Percentiles rank a stretch among this genome's conserved stretches.
phyloP scores from a whole-genome alignment of 2,113 vertebrate species.

The Cyprinus carpio region DNA sequence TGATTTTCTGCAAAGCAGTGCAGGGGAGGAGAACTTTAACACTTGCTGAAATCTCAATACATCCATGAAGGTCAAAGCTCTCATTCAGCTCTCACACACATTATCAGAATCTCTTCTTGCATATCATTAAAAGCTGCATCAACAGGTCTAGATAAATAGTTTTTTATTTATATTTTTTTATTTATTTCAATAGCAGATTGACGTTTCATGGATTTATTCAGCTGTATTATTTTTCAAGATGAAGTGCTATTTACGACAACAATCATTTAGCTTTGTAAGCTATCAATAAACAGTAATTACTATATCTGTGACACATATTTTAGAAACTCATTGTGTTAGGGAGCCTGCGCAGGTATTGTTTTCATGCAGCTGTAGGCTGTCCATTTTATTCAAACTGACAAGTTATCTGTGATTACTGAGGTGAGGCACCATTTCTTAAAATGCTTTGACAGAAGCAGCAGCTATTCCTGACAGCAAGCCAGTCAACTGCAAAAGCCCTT shows the following conservation, averaged over 20 bases:
- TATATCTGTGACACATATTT: background rate
- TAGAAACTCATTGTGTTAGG: background rate
- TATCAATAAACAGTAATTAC: background rate
- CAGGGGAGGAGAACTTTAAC: no score
- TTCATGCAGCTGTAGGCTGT: slow-evolving; percentile 10
- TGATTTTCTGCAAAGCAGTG: background rate
- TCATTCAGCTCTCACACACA: background rate
- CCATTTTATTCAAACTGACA: slow-evolving; percentile 44
- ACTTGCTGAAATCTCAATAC: background rate
- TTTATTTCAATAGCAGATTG: background rate
- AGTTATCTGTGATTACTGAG: slow-evolving; percentile 35
- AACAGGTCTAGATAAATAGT: background rate
- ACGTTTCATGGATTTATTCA: background rate
- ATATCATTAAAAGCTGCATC: background rate
- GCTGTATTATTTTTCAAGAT: background rate
- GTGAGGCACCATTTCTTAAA: slow-evolving; percentile 20
- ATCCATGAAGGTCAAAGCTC: slow-evolving; percentile 47
- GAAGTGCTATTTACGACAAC: background rate
- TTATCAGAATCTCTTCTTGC: background rate
- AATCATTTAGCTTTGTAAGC: background rate
- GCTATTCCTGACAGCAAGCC: slow-evolving; percentile 33
- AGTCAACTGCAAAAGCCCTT: slow-evolving; percentile 6
- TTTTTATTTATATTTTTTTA: background rate
- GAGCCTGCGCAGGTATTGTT: background rate
- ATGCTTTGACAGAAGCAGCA: slow-evolving; percentile 44